phyloP scores from a whole-genome alignment of 1,140 invertebrate genomes.

The Drosophila leontia region DNA sequence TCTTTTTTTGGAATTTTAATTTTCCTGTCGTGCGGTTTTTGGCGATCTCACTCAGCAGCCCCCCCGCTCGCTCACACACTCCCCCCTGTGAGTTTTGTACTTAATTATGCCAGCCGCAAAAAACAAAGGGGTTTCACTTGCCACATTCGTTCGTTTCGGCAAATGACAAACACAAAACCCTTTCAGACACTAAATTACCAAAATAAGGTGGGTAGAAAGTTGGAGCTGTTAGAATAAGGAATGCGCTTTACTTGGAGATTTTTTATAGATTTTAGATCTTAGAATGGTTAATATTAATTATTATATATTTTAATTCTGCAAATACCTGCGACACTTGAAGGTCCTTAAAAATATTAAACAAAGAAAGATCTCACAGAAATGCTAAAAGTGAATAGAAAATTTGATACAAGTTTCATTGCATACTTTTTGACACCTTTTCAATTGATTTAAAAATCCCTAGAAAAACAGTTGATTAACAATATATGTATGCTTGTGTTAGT shows the following conservation, averaged over 20 bases:
- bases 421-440: background rate
- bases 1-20: slow-evolving; percentile 62
- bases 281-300: too few species aligned
- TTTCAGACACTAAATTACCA: slow-evolving; percentile 64
- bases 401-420: background rate
- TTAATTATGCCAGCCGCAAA: slow-evolving; percentile 76
- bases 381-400: background rate
- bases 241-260: background rate
- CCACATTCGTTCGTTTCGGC: slow-evolving; percentile 32
- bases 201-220: slow-evolving; percentile 10
- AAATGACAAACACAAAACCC: slow-evolving; percentile 43
- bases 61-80: slow-evolving; percentile 2
- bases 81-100: slow-evolving; percentile 39
- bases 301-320: too few species aligned
- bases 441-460: background rate
- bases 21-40: slow-evolving; percentile 64
- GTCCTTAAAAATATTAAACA: too few species aligned
- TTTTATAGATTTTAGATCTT: background rate
- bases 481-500: background rate
- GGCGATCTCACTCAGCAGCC: slow-evolving; percentile 33
- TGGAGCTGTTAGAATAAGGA: background rate
- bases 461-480: background rate
- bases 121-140: slow-evolving; percentile 50
- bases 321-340: too few species aligned
- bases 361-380: too few species aligned